These are phyloP conservation scores for Ctenochaetus hawaiiensis DNA, from an alignment of 2,797 vertebrate genomes.

Conservation along the genomic window DNA sequence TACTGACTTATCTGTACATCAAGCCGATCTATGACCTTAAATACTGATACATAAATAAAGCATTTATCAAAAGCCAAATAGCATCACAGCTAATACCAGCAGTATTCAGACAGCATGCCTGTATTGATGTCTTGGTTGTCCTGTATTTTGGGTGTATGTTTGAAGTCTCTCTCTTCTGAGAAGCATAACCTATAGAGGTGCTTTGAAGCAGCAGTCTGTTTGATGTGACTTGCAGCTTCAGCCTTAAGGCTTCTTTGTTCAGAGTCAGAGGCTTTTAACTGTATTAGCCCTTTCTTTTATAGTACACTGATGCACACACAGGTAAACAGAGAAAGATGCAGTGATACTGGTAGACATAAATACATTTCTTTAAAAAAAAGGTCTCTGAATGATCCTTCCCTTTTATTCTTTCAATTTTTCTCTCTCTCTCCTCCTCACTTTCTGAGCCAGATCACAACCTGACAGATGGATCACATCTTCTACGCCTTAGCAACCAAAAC, in stretches of 20 bases:
- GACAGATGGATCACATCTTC: constrained; percentile 49
- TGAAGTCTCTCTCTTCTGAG: constrained; percentile 61
- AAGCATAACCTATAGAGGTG: constrained; percentile 59
- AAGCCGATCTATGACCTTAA: constrained; percentile 26
- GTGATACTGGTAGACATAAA: neutral
- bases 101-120: constrained; percentile 11
- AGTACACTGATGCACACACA: constrained; percentile 38
- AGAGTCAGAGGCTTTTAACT: constrained; percentile 59
- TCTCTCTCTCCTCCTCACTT: neutral
- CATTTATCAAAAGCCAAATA: constrained; percentile 27
- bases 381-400: constrained; percentile 1
- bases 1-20: constrained; percentile 21
- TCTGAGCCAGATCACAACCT: constrained; percentile 35
- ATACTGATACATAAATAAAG: constrained; percentile 19
- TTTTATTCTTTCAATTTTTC: neutral
- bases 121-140: constrained; percentile 48
- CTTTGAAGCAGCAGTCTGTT: constrained; percentile 78
- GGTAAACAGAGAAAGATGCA: constrained; percentile 6
- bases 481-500: constrained; percentile 47
- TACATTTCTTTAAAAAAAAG: neutral
- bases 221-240: constrained; percentile 74
- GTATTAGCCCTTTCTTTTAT: constrained; percentile 34
- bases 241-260: constrained; percentile 62
- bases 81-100: constrained; percentile 7
- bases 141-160: constrained; percentile 56